A percentile compares a stretch with the other conserved stretches of the same genome.
phyloP scores from a whole-genome alignment of 1,140 invertebrate species.

The Cataglyphis hispanica region DNA sequence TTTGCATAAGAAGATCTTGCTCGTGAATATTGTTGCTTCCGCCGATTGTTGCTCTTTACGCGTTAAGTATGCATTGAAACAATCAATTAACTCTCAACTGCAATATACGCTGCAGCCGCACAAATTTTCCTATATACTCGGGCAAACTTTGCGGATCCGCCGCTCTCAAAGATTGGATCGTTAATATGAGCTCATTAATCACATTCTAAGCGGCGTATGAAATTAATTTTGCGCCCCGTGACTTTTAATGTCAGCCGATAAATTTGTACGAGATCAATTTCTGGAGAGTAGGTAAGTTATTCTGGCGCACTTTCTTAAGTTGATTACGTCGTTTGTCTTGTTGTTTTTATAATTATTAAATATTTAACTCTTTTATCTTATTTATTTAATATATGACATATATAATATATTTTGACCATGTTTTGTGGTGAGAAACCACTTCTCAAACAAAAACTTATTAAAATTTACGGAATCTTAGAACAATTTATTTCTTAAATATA shows the following conservation, averaged over 20 bases:
- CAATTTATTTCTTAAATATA: neutral
- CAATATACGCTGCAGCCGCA: slow-evolving; percentile 32
- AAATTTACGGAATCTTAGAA: neutral
- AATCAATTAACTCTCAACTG: slow-evolving; percentile 56
- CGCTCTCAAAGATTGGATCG: slow-evolving; percentile 48
- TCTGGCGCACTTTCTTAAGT: neutral
- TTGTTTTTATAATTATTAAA: too few relatives aligned
- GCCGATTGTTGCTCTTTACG: slow-evolving; percentile 18
- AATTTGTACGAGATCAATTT: slow-evolving; percentile 43
- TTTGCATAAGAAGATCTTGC: neutral
- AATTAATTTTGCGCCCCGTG: slow-evolving; percentile 54
- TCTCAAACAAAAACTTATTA: neutral
- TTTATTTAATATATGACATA: neutral
- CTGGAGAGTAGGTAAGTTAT: slow-evolving; percentile 6
- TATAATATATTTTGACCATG: too few relatives aligned
- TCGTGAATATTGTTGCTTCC: slow-evolving; percentile 18
- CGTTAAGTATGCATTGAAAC: slow-evolving; percentile 38
- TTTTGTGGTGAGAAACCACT: neutral
- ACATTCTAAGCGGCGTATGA: slow-evolving; percentile 35
- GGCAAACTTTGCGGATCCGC: slow-evolving; percentile 32
- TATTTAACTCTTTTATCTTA: neutral
- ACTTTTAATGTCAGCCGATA: slow-evolving; percentile 54
- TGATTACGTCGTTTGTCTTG: neutral
- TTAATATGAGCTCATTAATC: slow-evolving; percentile 59
- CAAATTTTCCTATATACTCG: slow-evolving; percentile 55